Evolutionary conservation across 1,140 invertebrate species (phyloP).

Genomic region (Probaryconus sp.): DNA sequence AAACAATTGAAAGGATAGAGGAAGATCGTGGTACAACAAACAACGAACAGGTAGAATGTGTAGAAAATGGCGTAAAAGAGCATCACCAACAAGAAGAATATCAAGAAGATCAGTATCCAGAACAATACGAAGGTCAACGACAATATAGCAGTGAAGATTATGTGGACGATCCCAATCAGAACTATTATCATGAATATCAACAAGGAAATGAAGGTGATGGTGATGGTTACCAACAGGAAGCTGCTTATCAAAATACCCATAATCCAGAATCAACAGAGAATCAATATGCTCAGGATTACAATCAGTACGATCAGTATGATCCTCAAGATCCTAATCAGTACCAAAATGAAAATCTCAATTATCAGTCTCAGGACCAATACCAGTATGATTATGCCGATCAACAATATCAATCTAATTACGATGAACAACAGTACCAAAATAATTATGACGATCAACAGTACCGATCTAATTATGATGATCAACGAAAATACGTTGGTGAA

Average conservation of each 20-base stretch:
- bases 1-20: neutral
- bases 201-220: conserved; percentile 14
- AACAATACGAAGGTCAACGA: too few relatives aligned
- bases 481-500: too few relatives aligned
- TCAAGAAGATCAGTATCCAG: conserved; percentile 13
- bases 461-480: conserved; percentile 35
- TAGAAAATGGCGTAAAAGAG: too few relatives aligned
- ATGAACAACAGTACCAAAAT: conserved; percentile 39
- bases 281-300: conserved; percentile 20
- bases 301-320: conserved; percentile 46
- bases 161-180: conserved; percentile 1
- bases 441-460: conserved; percentile 7
- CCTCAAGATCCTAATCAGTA: conserved; percentile 36
- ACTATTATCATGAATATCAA: conserved; percentile 51
- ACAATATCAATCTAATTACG: conserved; percentile 20
- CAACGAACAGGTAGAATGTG: too few relatives aligned
- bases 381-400: conserved; percentile 30
- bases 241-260: conserved; percentile 44
- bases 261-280: too few relatives aligned
- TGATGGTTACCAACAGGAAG: conserved; percentile 6
- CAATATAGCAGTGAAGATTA: conserved; percentile 24
- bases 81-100: conserved; percentile 7
- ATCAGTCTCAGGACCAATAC: neutral
- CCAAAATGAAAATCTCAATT: conserved; percentile 7
- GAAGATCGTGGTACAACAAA: too few relatives aligned